Evolutionary conservation across 2,888 invertebrate species (phyloP).

Genomic region (Sinohyriopsis cumingii): DNA sequence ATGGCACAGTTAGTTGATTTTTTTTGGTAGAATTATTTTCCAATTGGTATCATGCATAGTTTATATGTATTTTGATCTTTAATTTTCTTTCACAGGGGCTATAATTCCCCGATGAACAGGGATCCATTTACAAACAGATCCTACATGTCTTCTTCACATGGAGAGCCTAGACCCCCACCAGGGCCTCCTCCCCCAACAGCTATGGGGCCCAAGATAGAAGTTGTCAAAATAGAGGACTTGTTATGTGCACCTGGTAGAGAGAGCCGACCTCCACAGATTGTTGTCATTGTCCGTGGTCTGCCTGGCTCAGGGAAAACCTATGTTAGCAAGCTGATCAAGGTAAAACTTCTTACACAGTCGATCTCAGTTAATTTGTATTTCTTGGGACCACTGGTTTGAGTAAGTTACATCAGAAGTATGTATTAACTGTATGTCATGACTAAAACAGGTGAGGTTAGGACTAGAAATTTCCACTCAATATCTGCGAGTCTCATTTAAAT

Average conservation of each 20-base stretch:
- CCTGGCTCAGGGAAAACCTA: conserved; percentile 97
- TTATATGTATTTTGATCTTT: background rate
- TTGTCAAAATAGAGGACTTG: conserved; percentile 79
- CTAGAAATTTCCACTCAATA: no score
- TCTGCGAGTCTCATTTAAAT: no score
- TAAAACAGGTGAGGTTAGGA: no score
- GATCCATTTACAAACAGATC: conserved; percentile 14
- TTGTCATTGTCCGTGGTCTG: conserved; percentile 91
- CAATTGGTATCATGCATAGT: no score
- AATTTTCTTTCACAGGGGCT: conserved; percentile 16
- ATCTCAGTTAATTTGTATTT: background rate
- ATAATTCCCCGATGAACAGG: conserved; percentile 29
- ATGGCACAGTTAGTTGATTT: no score
- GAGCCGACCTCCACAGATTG: conserved; percentile 85
- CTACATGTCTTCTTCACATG: conserved; percentile 19
- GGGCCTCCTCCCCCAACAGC: conserved; percentile 10
- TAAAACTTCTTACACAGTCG: conserved; percentile 24
- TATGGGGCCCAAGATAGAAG: conserved; percentile 22
- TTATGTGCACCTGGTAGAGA: conserved; percentile 85
- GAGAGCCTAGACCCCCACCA: conserved; percentile 21
- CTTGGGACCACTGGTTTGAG: background rate
- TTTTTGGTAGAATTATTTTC: no score
- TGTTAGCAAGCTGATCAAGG: conserved; percentile 70
- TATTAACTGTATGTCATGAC: no score
- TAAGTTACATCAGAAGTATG: no score